Percentiles rank a stretch among this genome's conserved stretches.
Conservation (phyloP, 2,797 vertebrate species). For the Aulostomus chinensis region DNA sequence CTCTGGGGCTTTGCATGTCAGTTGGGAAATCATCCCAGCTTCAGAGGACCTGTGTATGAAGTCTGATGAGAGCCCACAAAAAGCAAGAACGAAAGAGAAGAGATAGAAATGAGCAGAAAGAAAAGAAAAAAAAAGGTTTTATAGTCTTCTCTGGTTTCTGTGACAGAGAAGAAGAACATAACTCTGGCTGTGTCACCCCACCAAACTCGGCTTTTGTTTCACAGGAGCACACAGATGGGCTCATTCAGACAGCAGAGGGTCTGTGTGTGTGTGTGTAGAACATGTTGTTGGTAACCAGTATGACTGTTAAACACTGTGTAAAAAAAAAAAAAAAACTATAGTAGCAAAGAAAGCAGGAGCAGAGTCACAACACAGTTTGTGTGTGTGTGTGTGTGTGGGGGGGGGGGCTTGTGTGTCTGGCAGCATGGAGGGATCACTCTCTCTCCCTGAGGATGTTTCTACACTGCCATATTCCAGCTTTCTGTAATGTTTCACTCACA, state of each 20-base stretch:
- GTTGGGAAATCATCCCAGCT: slow-evolving; percentile 58
- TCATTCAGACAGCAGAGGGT: slow-evolving; percentile 53
- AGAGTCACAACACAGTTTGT: too few relatives aligned
- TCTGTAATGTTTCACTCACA: not conserved
- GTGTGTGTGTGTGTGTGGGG: too few relatives aligned
- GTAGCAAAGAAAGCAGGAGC: too few relatives aligned
- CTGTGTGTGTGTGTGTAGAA: slow-evolving; percentile 14
- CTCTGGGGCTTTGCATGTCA: slow-evolving; percentile 38
- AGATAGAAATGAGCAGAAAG: not conserved
- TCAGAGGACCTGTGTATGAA: slow-evolving; percentile 37
- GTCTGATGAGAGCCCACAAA: not conserved
- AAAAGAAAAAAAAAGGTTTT: slow-evolving; percentile 10
- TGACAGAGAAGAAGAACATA: slow-evolving; percentile 36
- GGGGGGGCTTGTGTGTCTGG: too few relatives aligned
- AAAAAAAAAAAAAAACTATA: too few relatives aligned
- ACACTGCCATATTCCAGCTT: slow-evolving; percentile 18
- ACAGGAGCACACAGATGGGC: slow-evolving; percentile 70
- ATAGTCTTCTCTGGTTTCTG: slow-evolving; percentile 19
- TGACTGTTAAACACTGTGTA: slow-evolving; percentile 30
- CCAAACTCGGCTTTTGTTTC: slow-evolving; percentile 66
- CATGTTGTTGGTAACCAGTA: slow-evolving; percentile 13
- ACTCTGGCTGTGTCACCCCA: slow-evolving; percentile 43
- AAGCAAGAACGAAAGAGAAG: not conserved
- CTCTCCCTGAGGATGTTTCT: too few relatives aligned
- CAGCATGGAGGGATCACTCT: too few relatives aligned